Evolutionary conservation across 2,888 invertebrate genomes (phyloP).

Genomic region (Microchrysa polita): DNA sequence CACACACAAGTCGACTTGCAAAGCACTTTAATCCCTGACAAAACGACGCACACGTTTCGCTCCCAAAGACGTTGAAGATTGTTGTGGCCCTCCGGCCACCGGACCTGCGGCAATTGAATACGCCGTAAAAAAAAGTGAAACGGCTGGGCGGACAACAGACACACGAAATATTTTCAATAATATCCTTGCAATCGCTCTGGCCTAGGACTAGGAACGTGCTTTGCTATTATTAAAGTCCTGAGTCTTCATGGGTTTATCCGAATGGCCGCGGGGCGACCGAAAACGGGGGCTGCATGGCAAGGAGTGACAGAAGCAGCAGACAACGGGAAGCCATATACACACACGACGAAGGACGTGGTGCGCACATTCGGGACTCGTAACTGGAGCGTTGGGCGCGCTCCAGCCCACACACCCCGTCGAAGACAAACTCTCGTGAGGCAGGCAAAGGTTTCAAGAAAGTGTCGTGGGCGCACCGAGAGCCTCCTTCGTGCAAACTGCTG

Average conservation of each 20-base stretch:
- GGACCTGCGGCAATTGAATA: too few relatives aligned
- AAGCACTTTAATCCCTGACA: too few relatives aligned
- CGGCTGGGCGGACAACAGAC: too few relatives aligned
- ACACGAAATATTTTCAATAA: too few relatives aligned
- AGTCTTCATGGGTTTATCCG: neutral
- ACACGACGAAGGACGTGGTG: slow-evolving; percentile 18
- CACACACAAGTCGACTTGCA: too few relatives aligned
- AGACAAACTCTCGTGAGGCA: slow-evolving; percentile 36
- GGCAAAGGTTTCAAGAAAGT: slow-evolving; percentile 36
- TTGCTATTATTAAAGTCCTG: too few relatives aligned
- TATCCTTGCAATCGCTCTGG: too few relatives aligned
- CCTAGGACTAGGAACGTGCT: too few relatives aligned
- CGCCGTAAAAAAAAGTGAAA: too few relatives aligned
- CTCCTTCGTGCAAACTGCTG: neutral
- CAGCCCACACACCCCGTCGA: slow-evolving; percentile 35
- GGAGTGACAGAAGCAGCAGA: neutral
- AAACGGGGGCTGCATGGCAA: slow-evolving; percentile 2
- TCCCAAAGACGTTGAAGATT: too few relatives aligned
- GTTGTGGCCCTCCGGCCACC: too few relatives aligned
- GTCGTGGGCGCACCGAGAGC: slow-evolving; percentile 24
- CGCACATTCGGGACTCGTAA: slow-evolving; percentile 13
- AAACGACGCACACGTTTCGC: too few relatives aligned
- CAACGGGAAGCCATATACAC: slow-evolving; percentile 24
- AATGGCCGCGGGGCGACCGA: slow-evolving; percentile 5
- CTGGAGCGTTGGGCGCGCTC: slow-evolving; percentile 26